Percentiles rank a stretch among this genome's conserved stretches.
Evolutionary conservation across 2,113 vertebrate genomes (phyloP).

Genomic region (Aepyceros melampus): DNA sequence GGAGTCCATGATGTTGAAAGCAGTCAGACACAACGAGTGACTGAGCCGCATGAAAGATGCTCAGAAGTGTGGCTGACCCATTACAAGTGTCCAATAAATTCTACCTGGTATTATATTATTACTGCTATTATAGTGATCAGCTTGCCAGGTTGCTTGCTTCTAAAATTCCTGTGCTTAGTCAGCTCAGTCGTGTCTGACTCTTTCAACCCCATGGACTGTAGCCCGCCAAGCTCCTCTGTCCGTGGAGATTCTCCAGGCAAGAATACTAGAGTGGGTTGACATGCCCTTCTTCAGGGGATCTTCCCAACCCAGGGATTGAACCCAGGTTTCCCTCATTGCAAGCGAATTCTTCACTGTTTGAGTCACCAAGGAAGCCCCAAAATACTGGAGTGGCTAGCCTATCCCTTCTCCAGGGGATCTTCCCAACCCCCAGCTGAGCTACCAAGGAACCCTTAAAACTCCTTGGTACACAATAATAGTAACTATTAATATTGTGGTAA

Average conservation of each 20-base stretch:
- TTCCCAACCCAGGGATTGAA: not conserved
- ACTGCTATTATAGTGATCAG: not conserved
- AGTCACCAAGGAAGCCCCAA: not conserved
- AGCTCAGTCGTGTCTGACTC: not conserved
- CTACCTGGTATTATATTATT: not conserved
- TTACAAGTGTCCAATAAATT: not conserved
- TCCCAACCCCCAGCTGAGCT: not conserved
- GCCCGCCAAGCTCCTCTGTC: not conserved
- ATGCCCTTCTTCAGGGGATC: not conserved
- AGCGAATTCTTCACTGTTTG: not conserved
- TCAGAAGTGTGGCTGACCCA: not conserved
- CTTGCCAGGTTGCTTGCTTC: not conserved
- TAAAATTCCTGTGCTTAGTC: not conserved
- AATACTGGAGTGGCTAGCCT: not conserved
- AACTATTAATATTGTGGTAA: not conserved
- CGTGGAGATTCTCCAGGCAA: not conserved
- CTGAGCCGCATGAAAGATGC: not conserved
- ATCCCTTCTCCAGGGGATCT: not conserved
- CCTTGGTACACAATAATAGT: not conserved
- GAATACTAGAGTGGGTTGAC: not conserved
- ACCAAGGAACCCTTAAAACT: not conserved
- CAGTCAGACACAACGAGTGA: not conserved
- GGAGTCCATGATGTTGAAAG: not conserved
- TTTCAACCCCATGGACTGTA: not conserved
- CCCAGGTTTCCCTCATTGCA: not conserved